Evolutionary conservation across 1,140 invertebrate species (phyloP).

Genomic region (Andrena cerasifolii): DNA sequence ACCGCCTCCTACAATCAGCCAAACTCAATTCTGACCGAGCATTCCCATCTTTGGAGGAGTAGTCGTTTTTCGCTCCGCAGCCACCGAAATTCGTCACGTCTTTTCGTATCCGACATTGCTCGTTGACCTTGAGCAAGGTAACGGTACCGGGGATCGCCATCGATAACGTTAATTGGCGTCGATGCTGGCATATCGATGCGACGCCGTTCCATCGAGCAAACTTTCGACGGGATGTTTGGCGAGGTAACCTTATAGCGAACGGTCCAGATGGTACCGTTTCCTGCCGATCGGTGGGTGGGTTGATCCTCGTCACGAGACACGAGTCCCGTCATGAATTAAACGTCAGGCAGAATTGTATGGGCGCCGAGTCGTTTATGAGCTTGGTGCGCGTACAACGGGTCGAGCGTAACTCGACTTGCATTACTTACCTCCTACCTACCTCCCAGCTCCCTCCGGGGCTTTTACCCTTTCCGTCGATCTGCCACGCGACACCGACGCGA

Average conservation of each 20-base stretch:
- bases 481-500: slow-evolving; percentile 32
- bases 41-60: too few relatives aligned
- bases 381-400: slow-evolving; percentile 29
- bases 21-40: too few relatives aligned
- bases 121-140: slow-evolving; percentile 41
- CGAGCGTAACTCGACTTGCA: slow-evolving; percentile 24
- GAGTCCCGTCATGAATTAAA: slow-evolving; percentile 69
- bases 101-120: slow-evolving; percentile 23
- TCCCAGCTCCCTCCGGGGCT: slow-evolving; percentile 9
- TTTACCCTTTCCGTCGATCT: background rate
- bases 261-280: slow-evolving; percentile 27
- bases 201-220: background rate
- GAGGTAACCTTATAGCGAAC: too few relatives aligned
- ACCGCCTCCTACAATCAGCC: too few relatives aligned
- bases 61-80: too few relatives aligned
- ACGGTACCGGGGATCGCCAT: slow-evolving; percentile 44
- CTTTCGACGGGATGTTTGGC: too few relatives aligned
- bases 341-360: slow-evolving; percentile 62
- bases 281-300: slow-evolving; percentile 31
- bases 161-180: slow-evolving; percentile 51
- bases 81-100: too few relatives aligned
- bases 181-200: background rate
- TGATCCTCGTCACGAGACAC: slow-evolving; percentile 57
- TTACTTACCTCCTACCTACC: too few relatives aligned
- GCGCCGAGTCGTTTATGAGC: slow-evolving; percentile 64